Evolutionary conservation across 2,797 vertebrate genomes (phyloP).

Genomic region (Sarcophilus harrisii): DNA sequence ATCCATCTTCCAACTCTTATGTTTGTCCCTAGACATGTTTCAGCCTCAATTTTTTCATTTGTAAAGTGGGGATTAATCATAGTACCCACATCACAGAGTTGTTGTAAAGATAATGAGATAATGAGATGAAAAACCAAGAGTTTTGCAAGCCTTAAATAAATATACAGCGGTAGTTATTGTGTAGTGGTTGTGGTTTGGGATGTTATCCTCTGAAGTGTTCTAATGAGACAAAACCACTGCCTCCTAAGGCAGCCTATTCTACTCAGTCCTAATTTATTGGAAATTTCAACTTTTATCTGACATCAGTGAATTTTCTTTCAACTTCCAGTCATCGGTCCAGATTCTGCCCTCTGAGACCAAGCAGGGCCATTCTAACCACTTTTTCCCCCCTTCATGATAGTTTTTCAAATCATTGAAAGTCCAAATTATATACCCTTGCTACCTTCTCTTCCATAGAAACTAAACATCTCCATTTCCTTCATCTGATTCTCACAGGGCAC

Average conservation of each 20-base stretch:
- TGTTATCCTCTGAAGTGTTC: not conserved
- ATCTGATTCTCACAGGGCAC: not conserved
- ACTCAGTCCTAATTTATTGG: not conserved
- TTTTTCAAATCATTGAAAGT: not conserved
- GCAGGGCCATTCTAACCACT: not conserved
- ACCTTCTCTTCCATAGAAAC: not conserved
- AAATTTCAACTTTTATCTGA: not conserved
- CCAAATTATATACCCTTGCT: not conserved
- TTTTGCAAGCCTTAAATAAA: not conserved
- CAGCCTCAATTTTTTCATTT: not conserved
- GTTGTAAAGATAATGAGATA: not conserved
- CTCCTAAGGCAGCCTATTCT: not conserved
- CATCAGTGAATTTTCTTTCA: not conserved
- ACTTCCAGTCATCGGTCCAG: not conserved
- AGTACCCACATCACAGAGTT: too few relatives aligned
- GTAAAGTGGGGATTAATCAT: not conserved
- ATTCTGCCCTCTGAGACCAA: not conserved
- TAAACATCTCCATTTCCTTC: not conserved
- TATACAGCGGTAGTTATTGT: not conserved
- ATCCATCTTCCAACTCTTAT: not conserved
- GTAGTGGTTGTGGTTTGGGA: not conserved
- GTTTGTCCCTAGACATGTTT: too few relatives aligned
- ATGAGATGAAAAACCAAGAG: not conserved
- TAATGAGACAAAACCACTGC: not conserved
- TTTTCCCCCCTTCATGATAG: not conserved